phyloP scores from a whole-genome alignment of 2,888 invertebrate genomes.

The Orthonevra nobilis region DNA sequence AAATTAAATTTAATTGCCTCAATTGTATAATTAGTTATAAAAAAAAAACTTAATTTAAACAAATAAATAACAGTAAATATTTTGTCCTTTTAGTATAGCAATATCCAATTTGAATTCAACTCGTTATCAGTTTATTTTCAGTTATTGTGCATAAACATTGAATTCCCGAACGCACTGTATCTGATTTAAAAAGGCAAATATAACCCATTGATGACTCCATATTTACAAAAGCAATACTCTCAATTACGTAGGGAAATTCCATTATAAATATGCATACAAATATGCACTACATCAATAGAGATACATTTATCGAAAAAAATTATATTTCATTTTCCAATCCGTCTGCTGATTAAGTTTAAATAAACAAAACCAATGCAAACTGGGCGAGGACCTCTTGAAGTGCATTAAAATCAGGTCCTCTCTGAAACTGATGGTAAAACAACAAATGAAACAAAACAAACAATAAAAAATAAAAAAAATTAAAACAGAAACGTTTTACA shows the following conservation, averaged over 20 bases:
- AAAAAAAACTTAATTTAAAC: too few species aligned
- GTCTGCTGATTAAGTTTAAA: conserved; percentile 5
- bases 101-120: conserved; percentile 14
- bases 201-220: conserved; percentile 9
- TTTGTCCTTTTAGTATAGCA: neutral
- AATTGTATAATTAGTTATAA: too few species aligned
- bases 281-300: neutral
- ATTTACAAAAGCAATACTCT: conserved; percentile 41
- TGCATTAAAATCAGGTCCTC: conserved; percentile 41
- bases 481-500: conserved; percentile 1
- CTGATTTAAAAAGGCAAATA: conserved; percentile 16
- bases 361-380: neutral
- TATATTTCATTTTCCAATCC: neutral
- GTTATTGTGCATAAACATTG: conserved; percentile 28
- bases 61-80: neutral
- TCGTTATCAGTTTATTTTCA: conserved; percentile 12
- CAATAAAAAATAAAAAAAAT: conserved; percentile 7
- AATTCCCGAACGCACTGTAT: neutral
- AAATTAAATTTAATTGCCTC: too few species aligned
- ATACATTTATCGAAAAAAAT: neutral
- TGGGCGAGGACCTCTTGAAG: conserved; percentile 22
- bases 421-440: conserved; percentile 7
- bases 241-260: conserved; percentile 44
- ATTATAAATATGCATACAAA: conserved; percentile 32
- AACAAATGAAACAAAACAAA: conserved; percentile 4